Percentiles rank a stretch among this genome's conserved stretches.
Conservation (phyloP, 2,888 invertebrate species). For the Eupithecia centaureata region DNA sequence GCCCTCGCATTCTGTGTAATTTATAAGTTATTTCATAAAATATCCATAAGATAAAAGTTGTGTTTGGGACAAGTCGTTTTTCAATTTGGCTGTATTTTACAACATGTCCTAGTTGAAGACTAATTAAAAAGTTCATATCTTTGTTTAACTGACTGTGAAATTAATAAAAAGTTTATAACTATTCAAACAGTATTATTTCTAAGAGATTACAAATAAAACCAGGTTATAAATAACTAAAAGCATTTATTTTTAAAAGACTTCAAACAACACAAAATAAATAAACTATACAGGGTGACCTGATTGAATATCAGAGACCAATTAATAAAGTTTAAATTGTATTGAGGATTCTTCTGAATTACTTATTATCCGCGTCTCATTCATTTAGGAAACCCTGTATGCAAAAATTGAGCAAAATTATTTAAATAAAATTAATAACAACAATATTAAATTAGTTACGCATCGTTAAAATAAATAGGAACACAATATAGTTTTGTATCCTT, state of each 20-base stretch:
- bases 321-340: neutral
- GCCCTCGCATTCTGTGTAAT: too few species aligned
- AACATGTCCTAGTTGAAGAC: slow-evolving; percentile 23
- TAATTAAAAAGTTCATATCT: slow-evolving; percentile 6
- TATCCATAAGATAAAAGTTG: neutral
- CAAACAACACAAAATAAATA: slow-evolving; percentile 5
- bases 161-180: slow-evolving; percentile 4
- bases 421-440: neutral
- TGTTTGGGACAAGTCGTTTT: neutral
- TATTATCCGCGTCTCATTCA: neutral
- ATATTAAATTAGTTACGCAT: neutral
- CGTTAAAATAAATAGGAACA: slow-evolving; percentile 3
- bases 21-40: slow-evolving; percentile 4
- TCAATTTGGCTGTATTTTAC: slow-evolving; percentile 29
- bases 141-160: slow-evolving; percentile 9
- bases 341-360: neutral
- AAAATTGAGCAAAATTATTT: slow-evolving; percentile 36
- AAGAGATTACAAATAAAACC: neutral
- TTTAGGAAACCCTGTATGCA: neutral
- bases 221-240: neutral
- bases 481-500: slow-evolving; percentile 8
- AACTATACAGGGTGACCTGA: neutral
- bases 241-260: slow-evolving; percentile 1
- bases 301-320: neutral
- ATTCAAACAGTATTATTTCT: neutral